phyloP scores from a whole-genome alignment of 2,888 invertebrate species.

The Eutolmus rufibarbis region DNA sequence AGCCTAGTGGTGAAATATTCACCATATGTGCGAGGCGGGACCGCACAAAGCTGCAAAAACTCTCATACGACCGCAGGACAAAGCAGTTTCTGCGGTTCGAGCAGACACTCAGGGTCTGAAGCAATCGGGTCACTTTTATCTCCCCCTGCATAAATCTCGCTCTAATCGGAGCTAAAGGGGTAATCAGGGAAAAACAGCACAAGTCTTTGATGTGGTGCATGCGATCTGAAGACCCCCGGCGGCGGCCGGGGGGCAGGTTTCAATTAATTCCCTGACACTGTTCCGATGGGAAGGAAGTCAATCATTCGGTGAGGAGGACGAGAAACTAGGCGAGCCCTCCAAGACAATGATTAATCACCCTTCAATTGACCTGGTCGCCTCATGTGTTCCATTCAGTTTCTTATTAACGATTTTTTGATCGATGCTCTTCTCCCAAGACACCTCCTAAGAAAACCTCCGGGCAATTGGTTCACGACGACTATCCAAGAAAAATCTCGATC shows the following conservation, averaged over 20 bases:
- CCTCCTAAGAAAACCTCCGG: background rate
- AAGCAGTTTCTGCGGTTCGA: background rate
- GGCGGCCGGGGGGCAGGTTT: background rate
- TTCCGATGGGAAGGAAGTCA: slow-evolving; percentile 7
- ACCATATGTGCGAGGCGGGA: background rate
- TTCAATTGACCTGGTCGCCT: slow-evolving; percentile 44
- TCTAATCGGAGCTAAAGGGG: background rate
- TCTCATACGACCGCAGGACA: background rate
- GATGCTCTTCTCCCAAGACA: slow-evolving; percentile 35
- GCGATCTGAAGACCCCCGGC: background rate
- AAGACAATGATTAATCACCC: slow-evolving; percentile 45
- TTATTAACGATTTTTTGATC: slow-evolving; percentile 37
- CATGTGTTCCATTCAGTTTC: slow-evolving; percentile 42
- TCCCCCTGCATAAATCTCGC: background rate
- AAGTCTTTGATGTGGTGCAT: slow-evolving; percentile 9
- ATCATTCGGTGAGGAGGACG: slow-evolving; percentile 21
- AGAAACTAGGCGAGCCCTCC: background rate
- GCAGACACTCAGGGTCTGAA: background rate
- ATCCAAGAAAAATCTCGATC: background rate
- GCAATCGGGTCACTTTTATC: background rate
- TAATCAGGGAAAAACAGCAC: background rate
- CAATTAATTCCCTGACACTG: slow-evolving; percentile 40
- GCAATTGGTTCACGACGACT: background rate
- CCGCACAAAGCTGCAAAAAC: slow-evolving; percentile 1
- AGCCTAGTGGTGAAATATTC: background rate